Conservation (phyloP, 1,140 invertebrate genomes). For the Caenorhabditis brenneri region DNA sequence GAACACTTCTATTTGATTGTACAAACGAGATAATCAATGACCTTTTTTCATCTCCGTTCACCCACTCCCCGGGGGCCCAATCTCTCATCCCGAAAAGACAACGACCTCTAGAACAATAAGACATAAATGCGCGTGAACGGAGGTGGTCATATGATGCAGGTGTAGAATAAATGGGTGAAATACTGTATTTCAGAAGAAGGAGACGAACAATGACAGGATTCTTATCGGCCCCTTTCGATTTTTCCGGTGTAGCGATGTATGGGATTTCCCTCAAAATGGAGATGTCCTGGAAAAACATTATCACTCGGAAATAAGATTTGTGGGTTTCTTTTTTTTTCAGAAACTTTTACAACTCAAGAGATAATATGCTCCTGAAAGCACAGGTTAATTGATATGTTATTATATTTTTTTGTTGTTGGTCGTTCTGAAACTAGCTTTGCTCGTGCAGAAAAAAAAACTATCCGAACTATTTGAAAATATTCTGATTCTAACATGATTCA, state of each 20-base stretch:
- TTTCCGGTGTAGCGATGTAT: not conserved
- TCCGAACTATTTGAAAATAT: too few relatives aligned
- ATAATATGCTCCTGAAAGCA: too few relatives aligned
- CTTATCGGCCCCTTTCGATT: not conserved
- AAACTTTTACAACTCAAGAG: too few relatives aligned
- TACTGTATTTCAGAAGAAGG: conserved; percentile 40
- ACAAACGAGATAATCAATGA: conserved; percentile 24
- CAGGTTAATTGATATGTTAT: too few relatives aligned
- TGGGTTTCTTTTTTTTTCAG: too few relatives aligned
- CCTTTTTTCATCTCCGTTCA: conserved; percentile 22
- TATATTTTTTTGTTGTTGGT: too few relatives aligned
- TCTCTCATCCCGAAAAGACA: not conserved
- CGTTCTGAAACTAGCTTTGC: too few relatives aligned
- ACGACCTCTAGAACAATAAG: conserved; percentile 35
- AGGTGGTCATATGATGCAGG: conserved; percentile 1
- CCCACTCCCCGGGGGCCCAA: not conserved
- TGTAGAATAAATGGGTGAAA: too few relatives aligned
- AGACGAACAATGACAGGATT: not conserved
- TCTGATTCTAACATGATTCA: too few relatives aligned
- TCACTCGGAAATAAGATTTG: too few relatives aligned
- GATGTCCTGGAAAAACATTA: too few relatives aligned
- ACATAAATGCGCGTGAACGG: conserved; percentile 36
- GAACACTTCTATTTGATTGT: not conserved
- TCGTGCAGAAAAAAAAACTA: too few relatives aligned
- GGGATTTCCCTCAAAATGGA: not conserved